These are phyloP conservation scores for Chrysaora quinquecirrha DNA, from an alignment of 30 jellyfish, hydroid and myxozoan genomes.

Conservation along the genomic window DNA sequence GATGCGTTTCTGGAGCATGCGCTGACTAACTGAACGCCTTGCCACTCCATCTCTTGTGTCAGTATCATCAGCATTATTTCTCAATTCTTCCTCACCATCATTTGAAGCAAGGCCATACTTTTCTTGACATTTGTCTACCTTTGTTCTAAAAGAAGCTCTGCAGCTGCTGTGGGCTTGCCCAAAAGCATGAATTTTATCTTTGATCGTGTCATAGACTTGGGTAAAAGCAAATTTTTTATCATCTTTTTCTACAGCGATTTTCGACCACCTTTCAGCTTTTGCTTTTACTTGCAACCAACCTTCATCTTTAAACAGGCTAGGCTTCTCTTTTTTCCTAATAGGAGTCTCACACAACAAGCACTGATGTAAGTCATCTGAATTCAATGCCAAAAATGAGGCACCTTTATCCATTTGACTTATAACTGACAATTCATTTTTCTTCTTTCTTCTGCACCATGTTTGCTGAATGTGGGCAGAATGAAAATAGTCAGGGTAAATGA, in stretches of 20 bases:
- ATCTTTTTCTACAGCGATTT: not conserved
- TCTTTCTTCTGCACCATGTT: no score
- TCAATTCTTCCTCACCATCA: not conserved
- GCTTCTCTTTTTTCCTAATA: not conserved
- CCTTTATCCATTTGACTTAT: not conserved
- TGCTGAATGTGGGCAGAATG: no score
- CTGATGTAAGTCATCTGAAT: not conserved
- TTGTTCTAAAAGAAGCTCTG: constrained; percentile 20
- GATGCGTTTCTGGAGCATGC: not conserved
- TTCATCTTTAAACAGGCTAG: constrained; percentile 4
- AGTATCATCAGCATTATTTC: not conserved
- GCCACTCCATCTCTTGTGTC: not conserved
- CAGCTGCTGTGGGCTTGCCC: not conserved
- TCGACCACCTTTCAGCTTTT: constrained; percentile 10
- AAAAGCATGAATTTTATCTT: not conserved
- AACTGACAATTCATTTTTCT: no score
- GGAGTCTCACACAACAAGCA: constrained; percentile 1
- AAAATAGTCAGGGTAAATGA: no score
- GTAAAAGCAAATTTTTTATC: not conserved
- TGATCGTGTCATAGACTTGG: constrained; percentile 1
- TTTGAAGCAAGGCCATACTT: not conserved
- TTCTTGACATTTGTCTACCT: not conserved
- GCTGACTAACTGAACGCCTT: constrained; percentile 9
- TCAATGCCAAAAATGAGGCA: not conserved
- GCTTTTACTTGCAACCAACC: not conserved